These are phyloP conservation scores for Orchesella cincta DNA, from an alignment of 1,140 invertebrate genomes.

Conservation along the genomic window DNA sequence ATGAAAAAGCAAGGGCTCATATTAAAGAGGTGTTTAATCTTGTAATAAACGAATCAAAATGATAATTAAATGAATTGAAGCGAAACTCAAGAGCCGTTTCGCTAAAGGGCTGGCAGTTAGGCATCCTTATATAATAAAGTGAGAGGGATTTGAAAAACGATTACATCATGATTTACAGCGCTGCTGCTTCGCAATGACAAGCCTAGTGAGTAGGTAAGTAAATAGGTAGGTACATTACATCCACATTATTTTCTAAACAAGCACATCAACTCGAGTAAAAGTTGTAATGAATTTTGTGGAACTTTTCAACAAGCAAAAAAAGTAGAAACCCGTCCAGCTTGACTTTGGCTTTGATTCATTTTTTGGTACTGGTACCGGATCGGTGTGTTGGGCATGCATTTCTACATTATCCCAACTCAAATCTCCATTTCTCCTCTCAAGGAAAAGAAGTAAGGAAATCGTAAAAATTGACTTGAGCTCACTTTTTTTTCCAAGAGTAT, in stretches of 20 bases:
- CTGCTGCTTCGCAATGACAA: neutral
- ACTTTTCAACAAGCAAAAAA: no score
- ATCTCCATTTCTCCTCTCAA: neutral
- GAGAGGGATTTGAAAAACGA: no score
- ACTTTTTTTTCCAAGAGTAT: neutral
- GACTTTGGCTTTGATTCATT: neutral
- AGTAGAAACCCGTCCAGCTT: neutral
- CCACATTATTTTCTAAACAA: no score
- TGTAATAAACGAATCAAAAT: constrained; percentile 12
- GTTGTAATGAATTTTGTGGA: neutral
- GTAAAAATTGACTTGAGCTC: neutral
- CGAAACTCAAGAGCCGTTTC: neutral
- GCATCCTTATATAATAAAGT: no score
- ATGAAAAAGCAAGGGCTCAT: neutral
- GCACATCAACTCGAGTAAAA: no score
- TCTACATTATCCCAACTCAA: neutral
- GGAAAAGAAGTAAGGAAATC: neutral
- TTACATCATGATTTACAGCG: constrained; percentile 19
- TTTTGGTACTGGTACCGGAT: neutral
- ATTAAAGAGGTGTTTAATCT: neutral
- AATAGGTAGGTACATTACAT: no score
- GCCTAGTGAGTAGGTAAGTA: no score
- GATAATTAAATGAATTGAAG: constrained; percentile 19
- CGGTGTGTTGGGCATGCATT: neutral
- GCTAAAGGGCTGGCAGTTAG: no score